Evolutionary conservation across 1,140 invertebrate genomes (phyloP).

Genomic region (Calephelis virginiensis): DNA sequence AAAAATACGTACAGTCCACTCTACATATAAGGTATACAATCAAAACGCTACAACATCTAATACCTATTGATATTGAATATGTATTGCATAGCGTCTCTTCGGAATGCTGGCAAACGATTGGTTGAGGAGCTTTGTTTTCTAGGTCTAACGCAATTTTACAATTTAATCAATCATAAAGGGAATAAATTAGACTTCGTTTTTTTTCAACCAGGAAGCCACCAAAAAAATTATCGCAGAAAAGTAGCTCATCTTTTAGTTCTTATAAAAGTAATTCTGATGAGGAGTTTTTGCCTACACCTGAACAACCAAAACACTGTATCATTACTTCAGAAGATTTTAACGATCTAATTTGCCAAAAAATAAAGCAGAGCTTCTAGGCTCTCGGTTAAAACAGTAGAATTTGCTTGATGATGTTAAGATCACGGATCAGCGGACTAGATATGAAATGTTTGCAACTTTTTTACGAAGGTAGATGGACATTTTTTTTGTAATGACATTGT

Average conservation of each 20-base stretch:
- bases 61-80: too few species aligned
- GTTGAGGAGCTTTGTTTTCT: too few species aligned
- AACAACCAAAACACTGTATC: slow-evolving; percentile 35
- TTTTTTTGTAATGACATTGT: slow-evolving; percentile 33
- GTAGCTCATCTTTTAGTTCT: slow-evolving; percentile 26
- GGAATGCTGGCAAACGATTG: too few species aligned
- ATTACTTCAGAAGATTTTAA: slow-evolving; percentile 41
- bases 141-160: too few species aligned
- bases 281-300: slow-evolving; percentile 31
- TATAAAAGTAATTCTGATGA: slow-evolving; percentile 31
- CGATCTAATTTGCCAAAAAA: slow-evolving; percentile 36
- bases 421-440: slow-evolving; percentile 25
- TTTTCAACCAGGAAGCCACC: too few species aligned
- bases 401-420: slow-evolving; percentile 35
- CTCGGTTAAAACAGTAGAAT: slow-evolving; percentile 47
- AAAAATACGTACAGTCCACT: too few species aligned
- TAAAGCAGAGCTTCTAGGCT: slow-evolving; percentile 45
- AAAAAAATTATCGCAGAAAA: slow-evolving; percentile 26
- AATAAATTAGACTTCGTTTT: too few species aligned
- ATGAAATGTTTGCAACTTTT: slow-evolving; percentile 30
- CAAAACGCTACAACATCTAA: too few species aligned
- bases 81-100: too few species aligned
- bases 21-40: too few species aligned
- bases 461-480: slow-evolving; percentile 34
- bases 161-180: too few species aligned